Base-by-base conservation (phyloP, 2,797 vertebrate genomes). In the Schizopygopsis malacanthus region DNA sequence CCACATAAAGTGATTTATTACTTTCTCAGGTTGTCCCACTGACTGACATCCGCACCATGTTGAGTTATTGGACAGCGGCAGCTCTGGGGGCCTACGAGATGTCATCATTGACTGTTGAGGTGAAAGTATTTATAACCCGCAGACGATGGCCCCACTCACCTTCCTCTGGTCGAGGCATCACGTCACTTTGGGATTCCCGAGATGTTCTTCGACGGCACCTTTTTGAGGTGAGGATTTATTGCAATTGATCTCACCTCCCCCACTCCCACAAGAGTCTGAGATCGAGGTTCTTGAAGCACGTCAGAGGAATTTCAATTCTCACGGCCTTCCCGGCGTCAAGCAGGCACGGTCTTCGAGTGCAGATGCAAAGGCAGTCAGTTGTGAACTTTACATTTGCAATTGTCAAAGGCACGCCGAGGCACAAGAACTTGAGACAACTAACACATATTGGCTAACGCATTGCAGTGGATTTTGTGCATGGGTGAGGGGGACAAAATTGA, bases 101-200 rank as follows among this genome's bases (percentile, higher is more conserved):
- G 41, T 90, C 77, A 61, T 85, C 73, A 92, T 91, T 91, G 90
- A 92, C 92, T 79, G 71, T 9, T 54, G 12, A 88, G 75, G 52
- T 84, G 45, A 67, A 75, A 15, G 77, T 85, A 59, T 88, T 90
- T 89, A 84, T 85, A 84, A 85, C 63, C 79, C 39, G 4, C 63
- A 85, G 63, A 87, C 52, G 39, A 70, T 39, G 41, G 59, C n/a
- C 54, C 37, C 82, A 77, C 41, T 77, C 71, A 22, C 63, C 39
- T 33, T 85, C 50, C 10, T 63, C 56, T 8, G 28, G 69, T 72
- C 16, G 20, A 20, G 37, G 15, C 43, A 25, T 73, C 33, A 50
- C 28, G 43, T 61, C 84, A 80, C 28, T 80, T 39, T 1, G 25
- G 54, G 63, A 80, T 85, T 85, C 50, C 79, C 81, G 4, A 72